Base-by-base conservation (phyloP, 2,113 vertebrate genomes). In the Anser cygnoides region DNA sequence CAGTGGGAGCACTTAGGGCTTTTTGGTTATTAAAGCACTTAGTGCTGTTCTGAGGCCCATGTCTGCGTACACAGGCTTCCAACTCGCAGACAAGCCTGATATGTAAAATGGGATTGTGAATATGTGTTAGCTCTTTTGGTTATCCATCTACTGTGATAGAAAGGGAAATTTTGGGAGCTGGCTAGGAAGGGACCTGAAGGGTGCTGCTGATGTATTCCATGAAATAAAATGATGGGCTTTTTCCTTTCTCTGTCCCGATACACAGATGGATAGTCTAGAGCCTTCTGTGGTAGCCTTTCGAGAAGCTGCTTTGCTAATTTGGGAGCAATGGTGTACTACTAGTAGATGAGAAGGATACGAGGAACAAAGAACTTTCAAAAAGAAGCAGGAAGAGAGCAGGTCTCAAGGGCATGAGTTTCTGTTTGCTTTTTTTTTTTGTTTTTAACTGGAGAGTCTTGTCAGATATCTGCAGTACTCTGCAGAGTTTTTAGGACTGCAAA, bases 401-500 rank as follows among this genome's bases (percentile, higher is more conserved):
- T 78, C 73, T 86, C 78, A 54, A 90, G 55, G 73, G 57, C 77
- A 61, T 0, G 9, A 35, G 26, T 87, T 87, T 94, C 65, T 93
- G 37, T 89, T 92, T 74, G 46, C 31, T 76, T 61, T 11, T 74
- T 89, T 89, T 35, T 90, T 86, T 84, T 74, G 41, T 2, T 89
- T 95, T 94, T 72, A 70, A 35, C 54, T 85, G 58, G 50, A 82
- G 50, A 79, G 52, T 50, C 61, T 89, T 92, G 57, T 54, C 61
- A 74, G 83, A 66, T 59, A 65, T 66, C 74, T 93, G 79, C 57
- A 90, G 65, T 71, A 52, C n/a, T 88, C 43, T 39, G 72, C 8
- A 37, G 37, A 58, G 49, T 78, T 95, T 95, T 90, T 68, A 81
- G 61, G 26, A 49, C 76, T 92, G 72, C 21, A 89, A 89, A 85